These are phyloP conservation scores for Passerina amoena DNA, from an alignment of 2,113 vertebrate species.

Conservation along the genomic window DNA sequence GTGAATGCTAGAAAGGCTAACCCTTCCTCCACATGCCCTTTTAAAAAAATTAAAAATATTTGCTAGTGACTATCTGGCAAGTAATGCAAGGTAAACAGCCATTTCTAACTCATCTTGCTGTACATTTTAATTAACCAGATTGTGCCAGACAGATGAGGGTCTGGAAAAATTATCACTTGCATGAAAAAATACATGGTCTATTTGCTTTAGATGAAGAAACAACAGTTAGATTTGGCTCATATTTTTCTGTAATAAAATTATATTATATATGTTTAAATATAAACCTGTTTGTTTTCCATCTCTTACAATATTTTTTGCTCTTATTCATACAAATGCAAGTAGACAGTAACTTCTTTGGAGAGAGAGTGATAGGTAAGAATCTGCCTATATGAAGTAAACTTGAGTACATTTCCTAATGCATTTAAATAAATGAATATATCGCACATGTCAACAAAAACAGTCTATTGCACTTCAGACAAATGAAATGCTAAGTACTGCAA, in stretches of 20 bases:
- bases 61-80: background rate
- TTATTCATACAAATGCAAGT: background rate
- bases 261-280: background rate
- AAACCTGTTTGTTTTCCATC: background rate
- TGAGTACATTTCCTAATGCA: background rate
- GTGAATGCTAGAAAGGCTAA: background rate
- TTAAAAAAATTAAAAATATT: background rate
- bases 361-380: background rate
- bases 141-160: background rate
- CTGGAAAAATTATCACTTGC: background rate
- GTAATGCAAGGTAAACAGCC: background rate
- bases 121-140: background rate
- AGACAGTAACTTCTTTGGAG: background rate
- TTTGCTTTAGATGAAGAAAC: background rate
- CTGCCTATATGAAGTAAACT: background rate
- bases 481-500: background rate
- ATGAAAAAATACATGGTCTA: background rate
- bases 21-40: background rate
- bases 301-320: background rate
- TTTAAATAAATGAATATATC: background rate
- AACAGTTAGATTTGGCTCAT: background rate
- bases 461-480: background rate
- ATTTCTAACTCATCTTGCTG: background rate
- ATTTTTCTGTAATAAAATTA: background rate
- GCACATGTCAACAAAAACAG: background rate